Base-by-base conservation (phyloP, 2,113 vertebrate genomes). In the Oreotrochilus melanogaster region DNA sequence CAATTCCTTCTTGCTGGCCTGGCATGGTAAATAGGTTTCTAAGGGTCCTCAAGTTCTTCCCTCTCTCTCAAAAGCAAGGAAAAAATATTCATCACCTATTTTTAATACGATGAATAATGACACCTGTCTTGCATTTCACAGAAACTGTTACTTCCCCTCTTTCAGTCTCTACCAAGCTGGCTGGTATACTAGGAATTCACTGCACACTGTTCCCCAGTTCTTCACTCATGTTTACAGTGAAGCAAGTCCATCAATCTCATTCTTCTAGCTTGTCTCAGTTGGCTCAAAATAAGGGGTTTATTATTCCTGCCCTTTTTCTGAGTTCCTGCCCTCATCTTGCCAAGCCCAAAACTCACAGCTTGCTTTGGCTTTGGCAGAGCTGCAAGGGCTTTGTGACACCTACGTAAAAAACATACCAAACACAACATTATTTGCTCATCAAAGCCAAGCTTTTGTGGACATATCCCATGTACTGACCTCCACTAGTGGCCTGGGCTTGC, bases 401-500 rank as follows among this genome's bases (percentile, higher is more conserved):
- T 57, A 2, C 37, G n/a, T 13, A 30, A 86, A 93, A 94, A 31
- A 11, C 39, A 39, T 39, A 39, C 39, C 51, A 89, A 92, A 47
- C 43, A 48, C 4, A 24, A 57, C 39, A 39, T 11, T 39, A 39
- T 56, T 92, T 91, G 43, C 57, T 57, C 75, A 48, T 91, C 67
- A 92, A 92, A 94, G 71, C 23, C 5, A 62, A 90, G 93, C 66
- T 93, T 83, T 69, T 13, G 25, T 80, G 80, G 91, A 95, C 1
- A 0, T 90, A 95, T 45, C 88, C 87, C 88, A 65, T 2, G 42
- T 84, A 98, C 97, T 98, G 96, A 99, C 99, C 98, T 99, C 98
- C 60, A 98, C 90, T 93, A 99, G 96, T 0, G 98, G 98, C 92
- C 98, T 97, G 82, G 98, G 98, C 95, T 98, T 99, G 97, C 97